Evolutionary conservation across 2,888 invertebrate species (phyloP).

Genomic region (Eurytoma adleriae): DNA sequence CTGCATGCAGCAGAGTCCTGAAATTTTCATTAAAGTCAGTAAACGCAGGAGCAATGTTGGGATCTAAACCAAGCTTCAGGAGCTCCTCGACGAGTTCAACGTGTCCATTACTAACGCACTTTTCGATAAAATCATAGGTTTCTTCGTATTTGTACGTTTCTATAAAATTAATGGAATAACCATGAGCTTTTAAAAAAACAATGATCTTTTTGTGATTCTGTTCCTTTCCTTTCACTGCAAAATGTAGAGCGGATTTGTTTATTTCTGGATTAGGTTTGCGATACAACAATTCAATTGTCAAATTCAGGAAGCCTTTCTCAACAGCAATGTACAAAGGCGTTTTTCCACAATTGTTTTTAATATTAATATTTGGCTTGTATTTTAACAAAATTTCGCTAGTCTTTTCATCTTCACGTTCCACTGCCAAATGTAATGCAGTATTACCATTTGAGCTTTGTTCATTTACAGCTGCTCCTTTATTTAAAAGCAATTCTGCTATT

Average conservation of each 20-base stretch:
- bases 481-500: slow-evolving; percentile 37
- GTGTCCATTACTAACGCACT: slow-evolving; percentile 34
- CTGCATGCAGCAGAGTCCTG: slow-evolving; percentile 27
- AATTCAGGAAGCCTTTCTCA: slow-evolving; percentile 17
- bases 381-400: slow-evolving; percentile 28
- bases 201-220: slow-evolving; percentile 5
- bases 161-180: slow-evolving; percentile 23
- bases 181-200: slow-evolving; percentile 27
- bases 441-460: background rate
- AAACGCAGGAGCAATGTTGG: background rate
- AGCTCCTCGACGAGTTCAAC: slow-evolving; percentile 22
- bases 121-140: slow-evolving; percentile 5
- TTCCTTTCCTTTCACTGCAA: slow-evolving; percentile 21
- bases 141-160: background rate
- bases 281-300: slow-evolving; percentile 7
- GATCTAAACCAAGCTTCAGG: background rate
- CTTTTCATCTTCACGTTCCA: slow-evolving; percentile 13
- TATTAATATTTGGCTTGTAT: slow-evolving; percentile 35
- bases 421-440: slow-evolving; percentile 42
- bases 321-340: slow-evolving; percentile 38
- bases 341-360: slow-evolving; percentile 16
- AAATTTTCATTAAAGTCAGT: background rate
- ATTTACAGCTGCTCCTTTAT: slow-evolving; percentile 28
- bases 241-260: slow-evolving; percentile 34
- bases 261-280: slow-evolving; percentile 3